A percentile compares a stretch with the other conserved stretches of the same genome.
Evolutionary conservation across 2,888 invertebrate genomes (phyloP).

Genomic region (Acronicta aceris): DNA sequence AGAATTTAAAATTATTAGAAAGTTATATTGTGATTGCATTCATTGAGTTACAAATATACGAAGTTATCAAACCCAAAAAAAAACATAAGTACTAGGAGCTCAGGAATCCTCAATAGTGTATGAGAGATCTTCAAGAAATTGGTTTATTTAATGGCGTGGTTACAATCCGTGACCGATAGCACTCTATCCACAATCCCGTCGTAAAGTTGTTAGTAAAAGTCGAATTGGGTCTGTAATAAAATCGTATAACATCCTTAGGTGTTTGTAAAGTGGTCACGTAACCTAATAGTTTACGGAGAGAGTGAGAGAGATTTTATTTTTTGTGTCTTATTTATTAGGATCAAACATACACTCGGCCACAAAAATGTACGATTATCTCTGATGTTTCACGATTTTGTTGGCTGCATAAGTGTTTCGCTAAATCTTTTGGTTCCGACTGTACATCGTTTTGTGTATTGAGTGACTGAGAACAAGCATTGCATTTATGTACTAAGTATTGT

Average conservation of each 20-base stretch:
- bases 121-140: constrained; percentile 17
- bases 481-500: no score
- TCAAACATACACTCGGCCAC: no score
- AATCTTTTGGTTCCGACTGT: no score
- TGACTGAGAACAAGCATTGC: no score
- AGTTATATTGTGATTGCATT: no score
- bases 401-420: no score
- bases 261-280: constrained; percentile 48
- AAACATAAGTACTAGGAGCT: constrained; percentile 2
- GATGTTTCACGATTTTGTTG: no score
- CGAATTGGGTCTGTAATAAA: constrained; percentile 40
- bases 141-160: constrained; percentile 44
- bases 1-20: no score
- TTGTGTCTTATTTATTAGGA: neutral
- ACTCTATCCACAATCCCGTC: constrained; percentile 36
- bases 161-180: constrained; percentile 38
- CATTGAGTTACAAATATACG: no score
- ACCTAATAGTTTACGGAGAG: constrained; percentile 18
- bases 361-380: no score
- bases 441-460: no score
- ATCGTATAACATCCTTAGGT: constrained; percentile 36
- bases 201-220: constrained; percentile 49
- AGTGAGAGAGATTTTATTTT: neutral
- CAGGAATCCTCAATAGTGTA: constrained; percentile 19
- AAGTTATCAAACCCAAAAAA: no score